Percentiles rank a stretch among this genome's conserved stretches.
Conservation (phyloP, 2,888 invertebrate genomes). For the Cephonodes hylas region DNA sequence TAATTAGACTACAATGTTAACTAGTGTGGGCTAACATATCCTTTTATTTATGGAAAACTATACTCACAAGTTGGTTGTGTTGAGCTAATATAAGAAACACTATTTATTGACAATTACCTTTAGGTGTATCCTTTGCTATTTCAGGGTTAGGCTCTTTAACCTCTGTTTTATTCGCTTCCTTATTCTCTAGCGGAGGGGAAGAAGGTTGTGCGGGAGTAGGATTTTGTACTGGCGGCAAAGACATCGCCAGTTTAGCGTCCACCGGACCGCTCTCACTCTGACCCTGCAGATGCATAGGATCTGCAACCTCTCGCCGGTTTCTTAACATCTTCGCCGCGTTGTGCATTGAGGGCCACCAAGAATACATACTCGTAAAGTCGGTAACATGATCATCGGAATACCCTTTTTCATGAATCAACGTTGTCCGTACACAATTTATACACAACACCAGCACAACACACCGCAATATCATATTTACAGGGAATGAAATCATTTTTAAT, state of each 20-base stretch:
- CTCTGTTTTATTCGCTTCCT: not conserved
- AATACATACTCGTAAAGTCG: slow-evolving; percentile 22
- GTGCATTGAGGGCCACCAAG: slow-evolving; percentile 59
- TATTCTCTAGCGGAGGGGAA: not conserved
- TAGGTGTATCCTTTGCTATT: not conserved
- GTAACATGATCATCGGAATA: not conserved
- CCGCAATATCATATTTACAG: slow-evolving; percentile 43
- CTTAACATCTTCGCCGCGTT: slow-evolving; percentile 47
- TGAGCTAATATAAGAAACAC: not conserved
- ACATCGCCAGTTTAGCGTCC: not conserved
- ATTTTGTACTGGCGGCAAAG: not conserved
- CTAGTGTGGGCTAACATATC: too few relatives aligned
- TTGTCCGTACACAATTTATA: slow-evolving; percentile 45
- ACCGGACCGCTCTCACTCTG: slow-evolving; percentile 34
- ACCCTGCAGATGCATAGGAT: not conserved
- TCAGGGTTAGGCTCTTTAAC: not conserved
- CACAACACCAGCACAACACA: slow-evolving; percentile 50
- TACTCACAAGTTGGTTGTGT: too few relatives aligned
- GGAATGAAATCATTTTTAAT: slow-evolving; percentile 4
- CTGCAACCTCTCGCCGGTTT: slow-evolving; percentile 33
- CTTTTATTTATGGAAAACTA: too few relatives aligned
- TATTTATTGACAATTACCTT: slow-evolving; percentile 1
- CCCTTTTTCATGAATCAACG: slow-evolving; percentile 26
- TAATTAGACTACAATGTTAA: too few relatives aligned
- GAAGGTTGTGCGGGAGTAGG: not conserved